These are phyloP conservation scores for Sphaerophoria taeniata DNA, from an alignment of 2,888 invertebrate genomes.

Conservation along the genomic window DNA sequence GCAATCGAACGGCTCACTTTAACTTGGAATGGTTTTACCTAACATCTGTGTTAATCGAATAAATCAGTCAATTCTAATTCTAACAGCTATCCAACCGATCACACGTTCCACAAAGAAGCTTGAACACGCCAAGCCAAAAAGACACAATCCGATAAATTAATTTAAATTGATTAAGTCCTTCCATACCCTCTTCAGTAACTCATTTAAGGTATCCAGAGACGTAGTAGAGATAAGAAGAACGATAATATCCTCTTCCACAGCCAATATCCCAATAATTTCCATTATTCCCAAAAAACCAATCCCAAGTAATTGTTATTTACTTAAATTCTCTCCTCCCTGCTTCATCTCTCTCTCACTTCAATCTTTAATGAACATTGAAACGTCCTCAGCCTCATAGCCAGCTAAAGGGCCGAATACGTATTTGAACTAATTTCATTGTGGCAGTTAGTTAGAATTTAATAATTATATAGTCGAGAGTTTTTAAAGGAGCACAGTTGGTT, in stretches of 20 bases:
- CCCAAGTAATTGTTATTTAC: conserved; percentile 61
- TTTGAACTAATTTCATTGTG: conserved; percentile 48
- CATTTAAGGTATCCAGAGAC: no score
- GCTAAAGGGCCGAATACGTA: conserved; percentile 33
- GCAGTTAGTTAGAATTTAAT: conserved; percentile 65
- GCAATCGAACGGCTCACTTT: no score
- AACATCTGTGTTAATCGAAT: no score
- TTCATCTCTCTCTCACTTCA: not conserved
- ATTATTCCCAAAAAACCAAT: conserved; percentile 48
- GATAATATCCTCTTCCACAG: not conserved
- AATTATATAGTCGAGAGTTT: conserved; percentile 29
- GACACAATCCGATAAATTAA: no score
- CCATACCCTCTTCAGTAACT: no score
- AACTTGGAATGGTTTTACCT: no score
- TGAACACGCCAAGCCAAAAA: no score
- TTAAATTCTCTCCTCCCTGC: conserved; percentile 17
- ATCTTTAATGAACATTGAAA: conserved; percentile 44
- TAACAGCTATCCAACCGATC: no score
- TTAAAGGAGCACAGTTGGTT: not conserved
- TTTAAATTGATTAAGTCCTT: no score
- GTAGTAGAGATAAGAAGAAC: not conserved
- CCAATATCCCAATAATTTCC: conserved; percentile 30
- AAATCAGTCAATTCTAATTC: no score
- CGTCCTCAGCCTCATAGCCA: conserved; percentile 28
- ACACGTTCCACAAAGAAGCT: no score